A percentile compares a stretch with the other conserved stretches of the same genome.
These are phyloP conservation scores for Meloe dianella DNA, from an alignment of 2,888 invertebrate species.

Conservation along the genomic window DNA sequence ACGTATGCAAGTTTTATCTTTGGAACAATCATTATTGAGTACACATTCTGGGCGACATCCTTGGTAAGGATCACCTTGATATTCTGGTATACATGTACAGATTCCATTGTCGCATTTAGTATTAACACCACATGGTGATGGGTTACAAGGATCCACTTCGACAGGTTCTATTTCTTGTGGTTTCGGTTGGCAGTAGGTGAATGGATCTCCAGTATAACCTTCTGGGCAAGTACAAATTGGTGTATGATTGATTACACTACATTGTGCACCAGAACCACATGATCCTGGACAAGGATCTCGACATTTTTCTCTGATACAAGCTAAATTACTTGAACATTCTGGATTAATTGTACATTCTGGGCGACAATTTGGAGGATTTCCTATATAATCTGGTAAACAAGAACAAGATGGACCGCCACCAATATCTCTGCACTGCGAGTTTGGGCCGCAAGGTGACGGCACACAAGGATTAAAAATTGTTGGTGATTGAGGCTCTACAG, in stretches of 20 bases:
- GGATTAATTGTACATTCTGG: conserved; percentile 75
- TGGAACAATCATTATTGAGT: conserved; percentile 73
- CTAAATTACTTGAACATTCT: conserved; percentile 71
- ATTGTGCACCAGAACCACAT: conserved; percentile 74
- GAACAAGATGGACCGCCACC: conserved; percentile 72
- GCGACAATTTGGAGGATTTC: conserved; percentile 74
- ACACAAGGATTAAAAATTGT: conserved; percentile 70
- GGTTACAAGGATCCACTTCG: conserved; percentile 64
- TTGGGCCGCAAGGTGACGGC: conserved; percentile 76
- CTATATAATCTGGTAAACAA: conserved; percentile 69
- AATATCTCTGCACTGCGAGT: conserved; percentile 71
- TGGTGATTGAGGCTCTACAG: conserved; percentile 38
- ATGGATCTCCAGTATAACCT: conserved; percentile 71
- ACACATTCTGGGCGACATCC: conserved; percentile 76
- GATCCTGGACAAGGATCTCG: conserved; percentile 77
- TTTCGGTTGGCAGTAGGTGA: conserved; percentile 56
- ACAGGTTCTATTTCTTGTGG: conserved; percentile 41
- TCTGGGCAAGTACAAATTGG: conserved; percentile 74
- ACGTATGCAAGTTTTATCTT: conserved; percentile 72
- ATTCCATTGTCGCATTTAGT: conserved; percentile 69
- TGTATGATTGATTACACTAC: conserved; percentile 75
- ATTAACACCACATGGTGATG: conserved; percentile 72
- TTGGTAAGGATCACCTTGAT: conserved; percentile 74
- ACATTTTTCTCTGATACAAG: conserved; percentile 77
- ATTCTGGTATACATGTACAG: conserved; percentile 73